Conservation (phyloP, 2,113 vertebrate species). For the Zapus hudsonius region DNA sequence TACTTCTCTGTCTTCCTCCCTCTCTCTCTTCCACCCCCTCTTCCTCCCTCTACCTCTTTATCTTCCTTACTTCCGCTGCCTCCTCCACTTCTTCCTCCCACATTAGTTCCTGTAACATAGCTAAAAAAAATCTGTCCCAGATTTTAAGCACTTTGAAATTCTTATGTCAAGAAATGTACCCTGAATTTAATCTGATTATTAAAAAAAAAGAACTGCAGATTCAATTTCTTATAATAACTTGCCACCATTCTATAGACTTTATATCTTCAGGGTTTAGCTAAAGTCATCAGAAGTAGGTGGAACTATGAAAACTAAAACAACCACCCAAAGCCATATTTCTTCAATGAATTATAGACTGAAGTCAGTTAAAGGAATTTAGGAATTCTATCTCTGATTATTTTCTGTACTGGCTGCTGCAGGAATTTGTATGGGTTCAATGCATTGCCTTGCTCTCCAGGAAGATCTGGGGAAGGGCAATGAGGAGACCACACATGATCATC, state of each 20-base stretch:
- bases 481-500: neutral
- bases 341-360: neutral
- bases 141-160: constrained; percentile 67
- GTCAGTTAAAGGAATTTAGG: neutral
- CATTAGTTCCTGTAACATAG: constrained; percentile 46
- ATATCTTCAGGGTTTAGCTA: neutral
- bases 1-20: too few relatives aligned
- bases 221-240: constrained; percentile 58
- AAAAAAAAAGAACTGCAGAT: constrained; percentile 40
- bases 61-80: neutral
- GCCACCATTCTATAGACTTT: constrained; percentile 9
- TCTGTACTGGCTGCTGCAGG: neutral
- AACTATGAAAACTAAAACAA: neutral
- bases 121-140: constrained; percentile 56
- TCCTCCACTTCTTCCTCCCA: constrained; percentile 32
- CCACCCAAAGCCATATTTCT: neutral
- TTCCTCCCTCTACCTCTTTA: neutral
- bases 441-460: neutral
- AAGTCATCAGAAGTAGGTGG: neutral
- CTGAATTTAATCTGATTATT: constrained; percentile 68
- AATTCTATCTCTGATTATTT: neutral
- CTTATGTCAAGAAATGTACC: constrained; percentile 53
- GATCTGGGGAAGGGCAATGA: neutral
- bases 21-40: neutral
- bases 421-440: neutral